Evolutionary conservation across 37 sponge, comb jelly and placozoan genomes (phyloP).

Genomic region (Bolinopsis microptera): DNA sequence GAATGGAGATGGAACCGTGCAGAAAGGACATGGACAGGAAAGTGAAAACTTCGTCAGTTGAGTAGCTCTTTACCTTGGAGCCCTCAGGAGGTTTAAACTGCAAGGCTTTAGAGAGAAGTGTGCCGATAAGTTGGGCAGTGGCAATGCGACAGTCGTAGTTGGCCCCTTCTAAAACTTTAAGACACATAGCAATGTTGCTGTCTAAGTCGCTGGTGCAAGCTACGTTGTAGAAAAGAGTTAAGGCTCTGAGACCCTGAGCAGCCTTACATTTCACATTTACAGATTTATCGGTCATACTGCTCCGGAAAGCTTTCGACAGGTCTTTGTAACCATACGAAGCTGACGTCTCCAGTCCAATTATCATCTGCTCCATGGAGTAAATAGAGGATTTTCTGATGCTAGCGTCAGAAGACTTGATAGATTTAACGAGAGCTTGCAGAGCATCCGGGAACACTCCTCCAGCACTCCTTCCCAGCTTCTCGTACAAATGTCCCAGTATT

Average conservation of each 20-base stretch:
- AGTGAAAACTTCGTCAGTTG: constrained; percentile 75
- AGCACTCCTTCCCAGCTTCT: constrained; percentile 70
- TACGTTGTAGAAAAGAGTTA: constrained; percentile 69
- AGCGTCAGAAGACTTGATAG: constrained; percentile 73
- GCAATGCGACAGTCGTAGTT: constrained; percentile 77
- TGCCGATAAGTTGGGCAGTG: constrained; percentile 78
- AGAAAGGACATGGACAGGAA: constrained; percentile 83
- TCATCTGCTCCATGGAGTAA: constrained; percentile 53
- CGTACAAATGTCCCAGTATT: constrained; percentile 59
- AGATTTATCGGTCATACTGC: constrained; percentile 75
- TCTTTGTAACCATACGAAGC: constrained; percentile 89
- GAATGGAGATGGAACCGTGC: constrained; percentile 72
- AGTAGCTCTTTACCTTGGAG: constrained; percentile 69
- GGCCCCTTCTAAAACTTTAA: constrained; percentile 85
- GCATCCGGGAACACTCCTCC: constrained; percentile 77
- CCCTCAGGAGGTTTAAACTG: constrained; percentile 70
- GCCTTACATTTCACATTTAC: constrained; percentile 77
- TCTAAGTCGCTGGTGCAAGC: constrained; percentile 83
- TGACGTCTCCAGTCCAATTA: constrained; percentile 82
- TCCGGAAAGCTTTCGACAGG: constrained; percentile 77
- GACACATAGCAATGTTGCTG: constrained; percentile 73
- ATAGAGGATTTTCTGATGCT: constrained; percentile 16
- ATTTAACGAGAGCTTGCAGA: constrained; percentile 72
- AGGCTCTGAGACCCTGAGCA: constrained; percentile 76
- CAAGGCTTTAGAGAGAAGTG: constrained; percentile 75